A percentile compares a stretch with the other conserved stretches of the same genome.
These are phyloP conservation scores for Coelopa frigida DNA, from an alignment of 1,140 invertebrate genomes.

Conservation along the genomic window DNA sequence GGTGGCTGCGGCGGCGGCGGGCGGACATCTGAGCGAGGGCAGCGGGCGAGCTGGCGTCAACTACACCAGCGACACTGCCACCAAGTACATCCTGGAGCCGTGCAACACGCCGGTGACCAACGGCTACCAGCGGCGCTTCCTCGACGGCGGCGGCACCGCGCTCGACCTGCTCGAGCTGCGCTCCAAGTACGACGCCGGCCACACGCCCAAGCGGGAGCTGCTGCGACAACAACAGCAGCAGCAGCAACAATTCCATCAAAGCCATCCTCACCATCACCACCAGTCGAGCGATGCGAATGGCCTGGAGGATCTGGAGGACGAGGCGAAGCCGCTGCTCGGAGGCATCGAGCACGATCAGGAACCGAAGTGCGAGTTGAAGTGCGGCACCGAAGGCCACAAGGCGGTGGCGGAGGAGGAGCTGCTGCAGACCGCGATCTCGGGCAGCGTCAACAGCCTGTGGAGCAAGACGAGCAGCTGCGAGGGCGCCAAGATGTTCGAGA, in stretches of 20 bases:
- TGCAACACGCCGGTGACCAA: conserved; percentile 17
- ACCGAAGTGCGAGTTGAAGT: no score
- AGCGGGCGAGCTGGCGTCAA: no score
- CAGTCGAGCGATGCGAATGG: conserved; percentile 2
- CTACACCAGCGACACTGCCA: conserved; percentile 30
- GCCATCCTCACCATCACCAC: no score
- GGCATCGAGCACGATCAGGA: no score
- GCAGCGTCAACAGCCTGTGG: conserved; percentile 41
- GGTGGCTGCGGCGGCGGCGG: no score
- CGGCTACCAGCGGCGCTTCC: conserved; percentile 29
- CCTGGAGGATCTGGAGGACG: conserved; percentile 29
- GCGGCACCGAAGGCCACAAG: no score
- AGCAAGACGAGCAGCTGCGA: conserved; percentile 41
- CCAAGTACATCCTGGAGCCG: conserved; percentile 35
- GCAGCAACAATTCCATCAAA: neutral
- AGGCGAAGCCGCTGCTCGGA: conserved; percentile 26
- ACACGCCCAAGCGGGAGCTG: neutral
- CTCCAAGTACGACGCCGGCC: neutral
- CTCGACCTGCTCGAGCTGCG: conserved; percentile 25
- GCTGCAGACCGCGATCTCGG: conserved; percentile 33
- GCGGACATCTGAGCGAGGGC: no score
- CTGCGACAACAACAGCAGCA: neutral
- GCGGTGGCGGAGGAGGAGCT: conserved; percentile 11
- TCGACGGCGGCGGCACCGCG: conserved; percentile 37
- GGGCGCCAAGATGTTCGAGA: conserved; percentile 43